phyloP scores from a whole-genome alignment of 2,888 invertebrate genomes.

The Hedychridium roseum region DNA sequence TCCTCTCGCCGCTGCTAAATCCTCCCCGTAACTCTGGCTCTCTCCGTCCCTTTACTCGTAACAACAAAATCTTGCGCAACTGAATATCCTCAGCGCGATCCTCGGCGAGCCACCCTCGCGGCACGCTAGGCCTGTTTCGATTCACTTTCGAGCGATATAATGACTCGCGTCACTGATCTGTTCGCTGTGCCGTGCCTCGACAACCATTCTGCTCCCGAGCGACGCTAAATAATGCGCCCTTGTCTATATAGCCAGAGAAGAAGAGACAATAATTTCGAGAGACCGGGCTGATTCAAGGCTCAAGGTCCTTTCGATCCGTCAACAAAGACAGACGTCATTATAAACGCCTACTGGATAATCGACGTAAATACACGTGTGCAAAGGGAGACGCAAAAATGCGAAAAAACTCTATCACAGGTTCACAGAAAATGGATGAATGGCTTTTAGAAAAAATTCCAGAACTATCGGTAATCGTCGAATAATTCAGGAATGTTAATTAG shows the following conservation, averaged over 20 bases:
- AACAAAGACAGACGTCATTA: no score
- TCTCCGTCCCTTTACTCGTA: constrained; percentile 11
- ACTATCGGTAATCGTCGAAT: no score
- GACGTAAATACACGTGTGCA: no score
- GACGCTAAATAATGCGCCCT: constrained; percentile 20
- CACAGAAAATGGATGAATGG: no score
- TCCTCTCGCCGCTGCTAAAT: constrained; percentile 9
- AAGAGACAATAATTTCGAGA: constrained; percentile 2
- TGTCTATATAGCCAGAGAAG: constrained; percentile 3
- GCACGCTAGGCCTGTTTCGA: constrained; percentile 35
- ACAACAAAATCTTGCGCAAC: constrained; percentile 8
- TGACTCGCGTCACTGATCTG: constrained; percentile 42
- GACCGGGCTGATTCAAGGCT: no score
- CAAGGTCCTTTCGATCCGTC: no score
- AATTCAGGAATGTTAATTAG: no score
- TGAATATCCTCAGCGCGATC: no score
- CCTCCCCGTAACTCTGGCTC: constrained; percentile 13
- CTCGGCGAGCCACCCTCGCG: constrained; percentile 21
- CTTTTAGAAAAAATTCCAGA: no score
- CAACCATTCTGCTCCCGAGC: constrained; percentile 18
- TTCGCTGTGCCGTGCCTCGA: constrained; percentile 26
- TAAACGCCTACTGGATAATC: no score
- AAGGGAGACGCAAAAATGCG: no score
- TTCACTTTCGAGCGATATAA: constrained; percentile 44
- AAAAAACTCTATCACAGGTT: no score